Evolutionary conservation across 1,140 invertebrate genomes (phyloP).

Genomic region (Apis cerana): DNA sequence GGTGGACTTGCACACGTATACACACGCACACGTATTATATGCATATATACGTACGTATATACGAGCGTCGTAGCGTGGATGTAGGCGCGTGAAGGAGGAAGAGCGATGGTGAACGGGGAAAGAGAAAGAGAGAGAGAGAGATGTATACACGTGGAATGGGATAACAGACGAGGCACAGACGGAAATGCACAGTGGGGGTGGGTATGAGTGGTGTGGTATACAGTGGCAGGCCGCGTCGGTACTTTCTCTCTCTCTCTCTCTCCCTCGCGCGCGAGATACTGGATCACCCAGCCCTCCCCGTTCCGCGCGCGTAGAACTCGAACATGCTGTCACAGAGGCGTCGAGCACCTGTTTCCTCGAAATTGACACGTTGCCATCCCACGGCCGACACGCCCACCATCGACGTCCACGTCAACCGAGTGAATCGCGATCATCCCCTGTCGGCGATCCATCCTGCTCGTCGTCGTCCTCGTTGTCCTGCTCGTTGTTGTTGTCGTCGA

Average conservation of each 20-base stretch:
- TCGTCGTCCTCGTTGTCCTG: constrained; percentile 51
- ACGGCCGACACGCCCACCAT: constrained; percentile 65
- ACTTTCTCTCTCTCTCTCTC: neutral
- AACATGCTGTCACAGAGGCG: constrained; percentile 78
- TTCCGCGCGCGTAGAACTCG: constrained; percentile 54
- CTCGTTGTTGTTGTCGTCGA: constrained; percentile 51
- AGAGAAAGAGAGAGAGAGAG: neutral
- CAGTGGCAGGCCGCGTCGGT: constrained; percentile 14
- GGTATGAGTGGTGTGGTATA: constrained; percentile 35
- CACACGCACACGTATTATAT: neutral
- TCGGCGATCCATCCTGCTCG: constrained; percentile 53
- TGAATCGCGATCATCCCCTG: constrained; percentile 64
- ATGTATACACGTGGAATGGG: neutral
- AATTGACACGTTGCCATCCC: constrained; percentile 75
- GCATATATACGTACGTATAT: neutral
- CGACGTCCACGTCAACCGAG: constrained; percentile 65
- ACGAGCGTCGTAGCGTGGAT: neutral
- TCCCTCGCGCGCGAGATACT: constrained; percentile 36
- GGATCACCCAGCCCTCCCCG: constrained; percentile 23
- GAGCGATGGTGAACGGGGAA: too few species aligned
- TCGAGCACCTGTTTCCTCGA: constrained; percentile 76
- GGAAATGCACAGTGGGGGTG: neutral
- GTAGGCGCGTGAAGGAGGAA: neutral
- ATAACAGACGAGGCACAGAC: neutral
- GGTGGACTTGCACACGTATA: constrained; percentile 44